Evolutionary conservation across 2,888 invertebrate genomes (phyloP), one percentile per base, ranked within the genome.

Genomic region (Ophioninae sp.): DNA sequence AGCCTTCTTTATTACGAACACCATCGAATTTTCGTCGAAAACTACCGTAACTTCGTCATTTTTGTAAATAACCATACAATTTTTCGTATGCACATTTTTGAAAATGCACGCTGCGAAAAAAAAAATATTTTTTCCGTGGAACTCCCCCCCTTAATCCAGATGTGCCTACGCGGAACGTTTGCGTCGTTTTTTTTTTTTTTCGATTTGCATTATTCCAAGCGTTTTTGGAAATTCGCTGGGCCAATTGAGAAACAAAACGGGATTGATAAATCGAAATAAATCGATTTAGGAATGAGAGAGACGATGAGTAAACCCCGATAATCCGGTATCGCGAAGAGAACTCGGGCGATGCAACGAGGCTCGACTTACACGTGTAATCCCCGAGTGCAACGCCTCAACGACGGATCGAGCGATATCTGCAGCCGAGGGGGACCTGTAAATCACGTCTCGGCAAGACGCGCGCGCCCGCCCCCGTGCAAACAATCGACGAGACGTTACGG

Each of bases 351-450:
- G 7, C 44, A 10, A 2, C 44, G 10, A 7, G 44, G 7, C 10
- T 68, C 17, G 13, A 7, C 44, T 6, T 23, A 44, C 44, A 20
- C 50, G 65, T 13, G 30, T 64, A 21, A 50, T 57, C 37, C 30
- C 20, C 59, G 57, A 59, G 20, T 59, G 56, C 30, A 20, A 76
- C 50, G 62, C 50, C 73, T 68, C 68, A 6, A 73, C 67, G 78
- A 85, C 78, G 88, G 89, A 89, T 90, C 88, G 88, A 88, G 86
- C 84, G 30, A 30, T 91, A 90, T 90, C 90, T 88, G 20, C 17
- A 8, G 57, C 8, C 57, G 57, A 13, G 57, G 39, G 82, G 73
- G 86, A 23, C 84, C 85, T 87, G 87, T 89, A 91, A 91, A 90
- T 91, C 91, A 89, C 89, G 87, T 85, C 87, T 73, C 85, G 87